Conservation (phyloP, 2,797 vertebrate species). For the Echeneis naucrates region DNA sequence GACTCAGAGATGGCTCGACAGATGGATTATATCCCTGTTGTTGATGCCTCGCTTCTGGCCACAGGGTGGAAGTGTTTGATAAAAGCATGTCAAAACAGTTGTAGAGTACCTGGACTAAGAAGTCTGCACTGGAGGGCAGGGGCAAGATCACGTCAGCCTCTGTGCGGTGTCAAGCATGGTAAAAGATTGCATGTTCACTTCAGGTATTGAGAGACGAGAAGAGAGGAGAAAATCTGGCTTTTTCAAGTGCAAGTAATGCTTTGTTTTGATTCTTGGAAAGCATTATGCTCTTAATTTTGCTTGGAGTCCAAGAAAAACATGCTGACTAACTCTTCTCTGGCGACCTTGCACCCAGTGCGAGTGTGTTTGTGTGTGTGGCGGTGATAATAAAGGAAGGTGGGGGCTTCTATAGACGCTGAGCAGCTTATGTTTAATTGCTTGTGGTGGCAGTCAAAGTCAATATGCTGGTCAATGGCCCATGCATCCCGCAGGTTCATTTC, state of each 20-base stretch:
- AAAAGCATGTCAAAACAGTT: conserved; percentile 64
- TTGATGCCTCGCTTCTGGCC: conserved; percentile 40
- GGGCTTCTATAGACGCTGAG: conserved; percentile 74
- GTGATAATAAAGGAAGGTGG: conserved; percentile 62
- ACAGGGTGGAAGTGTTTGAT: conserved; percentile 54
- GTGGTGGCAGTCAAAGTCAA: conserved; percentile 87
- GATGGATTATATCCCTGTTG: conserved; percentile 69
- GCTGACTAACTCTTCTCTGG: conserved; percentile 63
- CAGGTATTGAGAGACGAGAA: conserved; percentile 7
- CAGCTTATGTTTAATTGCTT: conserved; percentile 86
- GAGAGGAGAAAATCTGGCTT: conserved; percentile 1
- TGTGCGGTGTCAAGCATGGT: conserved; percentile 1
- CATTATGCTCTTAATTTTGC: conserved; percentile 25
- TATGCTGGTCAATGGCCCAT: conserved; percentile 87
- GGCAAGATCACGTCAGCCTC: conserved; percentile 39
- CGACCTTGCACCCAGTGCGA: conserved; percentile 62
- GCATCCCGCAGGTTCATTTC: conserved; percentile 84
- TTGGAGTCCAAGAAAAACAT: conserved; percentile 26
- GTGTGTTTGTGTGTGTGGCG: conserved; percentile 41
- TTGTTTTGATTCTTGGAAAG: conserved; percentile 38
- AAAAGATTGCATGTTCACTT: conserved; percentile 14
- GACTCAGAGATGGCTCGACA: conserved; percentile 65
- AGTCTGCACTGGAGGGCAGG: conserved; percentile 22
- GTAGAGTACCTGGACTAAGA: conserved; percentile 41
- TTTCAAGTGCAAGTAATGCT: conserved; percentile 10